These are phyloP conservation scores for Pseudomyrmex cubaensis DNA, from an alignment of 1,140 invertebrate species.

Conservation along the genomic window DNA sequence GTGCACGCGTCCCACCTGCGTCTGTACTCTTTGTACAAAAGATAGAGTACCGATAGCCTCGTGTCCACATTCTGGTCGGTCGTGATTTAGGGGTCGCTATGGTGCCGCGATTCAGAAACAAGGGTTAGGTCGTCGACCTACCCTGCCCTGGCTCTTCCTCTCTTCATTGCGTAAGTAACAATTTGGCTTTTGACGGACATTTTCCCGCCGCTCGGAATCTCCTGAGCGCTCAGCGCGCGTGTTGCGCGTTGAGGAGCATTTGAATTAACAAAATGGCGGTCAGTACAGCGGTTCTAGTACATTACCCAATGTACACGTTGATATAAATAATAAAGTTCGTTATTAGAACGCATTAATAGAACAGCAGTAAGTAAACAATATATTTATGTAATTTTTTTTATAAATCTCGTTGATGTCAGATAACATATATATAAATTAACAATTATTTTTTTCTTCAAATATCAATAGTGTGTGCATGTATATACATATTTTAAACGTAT, in stretches of 20 bases:
- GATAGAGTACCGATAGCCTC: slow-evolving; percentile 75
- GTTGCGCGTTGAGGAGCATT: no score
- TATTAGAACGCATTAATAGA: no score
- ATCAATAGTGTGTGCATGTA: not conserved
- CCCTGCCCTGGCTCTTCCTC: not conserved
- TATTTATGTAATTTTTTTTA: no score
- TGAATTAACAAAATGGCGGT: not conserved
- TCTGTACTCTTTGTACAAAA: slow-evolving; percentile 58
- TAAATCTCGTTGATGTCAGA: no score
- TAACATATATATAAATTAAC: no score
- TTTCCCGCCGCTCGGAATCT: slow-evolving; percentile 12
- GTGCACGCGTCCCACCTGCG: slow-evolving; percentile 60
- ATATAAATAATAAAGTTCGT: no score
- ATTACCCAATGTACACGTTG: no score
- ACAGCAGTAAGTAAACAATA: no score
- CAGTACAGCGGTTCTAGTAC: no score
- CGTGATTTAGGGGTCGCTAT: slow-evolving; percentile 77
- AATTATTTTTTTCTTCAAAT: not conserved
- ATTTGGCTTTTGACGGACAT: slow-evolving; percentile 33
- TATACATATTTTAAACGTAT: not conserved
- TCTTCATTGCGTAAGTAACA: slow-evolving; percentile 31
- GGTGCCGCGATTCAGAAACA: slow-evolving; percentile 74
- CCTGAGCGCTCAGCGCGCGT: not conserved
- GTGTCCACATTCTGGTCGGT: slow-evolving; percentile 60
- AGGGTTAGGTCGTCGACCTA: slow-evolving; percentile 70